Conservation (phyloP, 2,888 invertebrate genomes). For the Flabesymbios commensalis region DNA sequence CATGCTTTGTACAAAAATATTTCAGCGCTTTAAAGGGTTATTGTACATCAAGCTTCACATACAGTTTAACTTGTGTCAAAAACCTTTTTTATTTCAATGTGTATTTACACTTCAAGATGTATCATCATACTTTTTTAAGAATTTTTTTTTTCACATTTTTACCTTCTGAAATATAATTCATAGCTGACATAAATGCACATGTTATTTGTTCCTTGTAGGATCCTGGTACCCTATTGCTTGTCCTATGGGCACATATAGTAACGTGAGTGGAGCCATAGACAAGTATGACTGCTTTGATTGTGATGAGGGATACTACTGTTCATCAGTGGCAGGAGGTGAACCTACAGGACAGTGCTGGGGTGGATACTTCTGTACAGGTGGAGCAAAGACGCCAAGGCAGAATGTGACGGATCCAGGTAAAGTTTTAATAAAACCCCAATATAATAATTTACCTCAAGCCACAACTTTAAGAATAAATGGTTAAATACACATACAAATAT, state of each 20-base stretch:
- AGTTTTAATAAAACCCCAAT: neutral
- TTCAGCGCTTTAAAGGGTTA: no score
- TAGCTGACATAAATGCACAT: no score
- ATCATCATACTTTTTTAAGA: no score
- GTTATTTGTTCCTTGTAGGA: constrained; percentile 39
- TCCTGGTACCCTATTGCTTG: constrained; percentile 49
- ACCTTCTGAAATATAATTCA: no score
- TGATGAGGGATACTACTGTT: constrained; percentile 52
- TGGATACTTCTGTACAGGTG: constrained; percentile 57
- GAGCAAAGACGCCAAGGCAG: constrained; percentile 46
- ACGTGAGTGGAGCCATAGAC: constrained; percentile 54
- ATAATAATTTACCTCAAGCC: neutral
- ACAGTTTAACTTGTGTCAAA: no score
- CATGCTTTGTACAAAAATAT: no score
- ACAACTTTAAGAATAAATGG: no score
- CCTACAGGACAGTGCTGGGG: constrained; percentile 32
- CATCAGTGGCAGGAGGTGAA: constrained; percentile 41
- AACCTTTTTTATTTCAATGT: no score
- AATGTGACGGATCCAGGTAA: constrained; percentile 31
- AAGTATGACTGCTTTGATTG: constrained; percentile 51
- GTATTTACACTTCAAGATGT: no score
- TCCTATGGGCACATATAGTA: constrained; percentile 58
- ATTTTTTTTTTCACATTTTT: no score
- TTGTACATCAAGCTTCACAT: no score
- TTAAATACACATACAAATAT: no score